Conservation (phyloP, 2,888 invertebrate species). For the Baronia brevicornis region DNA sequence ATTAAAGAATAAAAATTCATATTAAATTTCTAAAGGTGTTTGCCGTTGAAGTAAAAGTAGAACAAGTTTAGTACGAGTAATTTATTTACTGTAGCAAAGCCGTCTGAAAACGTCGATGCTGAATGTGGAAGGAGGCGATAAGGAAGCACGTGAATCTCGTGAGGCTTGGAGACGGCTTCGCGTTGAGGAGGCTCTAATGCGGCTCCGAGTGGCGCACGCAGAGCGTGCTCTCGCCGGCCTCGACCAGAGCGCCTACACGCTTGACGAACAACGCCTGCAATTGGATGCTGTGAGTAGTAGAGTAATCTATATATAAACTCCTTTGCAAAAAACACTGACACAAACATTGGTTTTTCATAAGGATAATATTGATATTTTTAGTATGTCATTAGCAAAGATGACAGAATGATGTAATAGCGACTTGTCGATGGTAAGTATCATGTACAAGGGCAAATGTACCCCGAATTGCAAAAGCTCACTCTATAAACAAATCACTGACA, state of each 20-base stretch:
- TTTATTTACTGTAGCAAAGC: constrained; percentile 42
- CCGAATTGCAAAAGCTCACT: too few relatives aligned
- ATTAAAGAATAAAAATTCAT: not conserved
- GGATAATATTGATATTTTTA: too few relatives aligned
- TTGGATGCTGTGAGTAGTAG: constrained; percentile 79
- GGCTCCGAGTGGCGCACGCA: constrained; percentile 80
- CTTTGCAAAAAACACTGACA: too few relatives aligned
- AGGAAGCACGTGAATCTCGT: constrained; percentile 36
- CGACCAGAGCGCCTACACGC: constrained; percentile 77
- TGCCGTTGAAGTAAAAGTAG: too few relatives aligned
- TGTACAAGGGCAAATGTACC: too few relatives aligned
- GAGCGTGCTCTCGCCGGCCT: constrained; percentile 78
- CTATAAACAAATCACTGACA: too few relatives aligned
- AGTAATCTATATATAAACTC: too few relatives aligned
- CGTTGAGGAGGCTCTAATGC: constrained; percentile 78
- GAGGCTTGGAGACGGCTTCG: constrained; percentile 48
- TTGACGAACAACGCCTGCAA: constrained; percentile 81
- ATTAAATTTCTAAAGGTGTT: too few relatives aligned
- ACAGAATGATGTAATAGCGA: too few relatives aligned
- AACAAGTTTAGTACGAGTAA: not conserved
- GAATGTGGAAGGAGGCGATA: constrained; percentile 55
- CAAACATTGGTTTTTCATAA: too few relatives aligned
- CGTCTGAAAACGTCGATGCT: constrained; percentile 50
- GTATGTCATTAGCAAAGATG: too few relatives aligned
- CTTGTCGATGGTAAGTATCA: too few relatives aligned